Evolutionary conservation across 2,888 invertebrate genomes (phyloP).

Genomic region (Drosophila neonasuta): DNA sequence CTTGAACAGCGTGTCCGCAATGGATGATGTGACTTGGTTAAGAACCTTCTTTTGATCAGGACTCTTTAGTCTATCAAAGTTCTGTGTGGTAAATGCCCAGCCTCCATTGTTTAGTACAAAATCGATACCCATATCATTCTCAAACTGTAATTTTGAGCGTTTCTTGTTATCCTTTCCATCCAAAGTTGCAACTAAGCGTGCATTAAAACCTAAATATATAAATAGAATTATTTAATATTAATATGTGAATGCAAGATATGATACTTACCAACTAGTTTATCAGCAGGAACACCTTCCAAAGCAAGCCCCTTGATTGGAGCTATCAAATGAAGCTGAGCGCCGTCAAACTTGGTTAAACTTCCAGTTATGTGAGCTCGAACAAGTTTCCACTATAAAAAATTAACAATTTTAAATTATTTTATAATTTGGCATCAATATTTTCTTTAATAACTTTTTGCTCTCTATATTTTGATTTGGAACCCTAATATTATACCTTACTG

Average conservation of each 20-base stretch:
- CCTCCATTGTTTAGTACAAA: constrained; percentile 84
- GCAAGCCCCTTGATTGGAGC: constrained; percentile 84
- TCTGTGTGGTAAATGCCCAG: constrained; percentile 80
- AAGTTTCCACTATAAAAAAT: constrained; percentile 68
- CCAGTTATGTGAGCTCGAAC: constrained; percentile 70
- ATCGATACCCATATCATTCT: constrained; percentile 86
- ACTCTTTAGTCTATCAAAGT: constrained; percentile 72
- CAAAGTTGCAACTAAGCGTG: constrained; percentile 85
- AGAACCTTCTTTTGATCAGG: constrained; percentile 76
- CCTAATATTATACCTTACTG: too few relatives aligned
- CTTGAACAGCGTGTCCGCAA: constrained; percentile 81
- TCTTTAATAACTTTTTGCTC: too few relatives aligned
- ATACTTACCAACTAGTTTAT: constrained; percentile 80
- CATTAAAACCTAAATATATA: constrained; percentile 83
- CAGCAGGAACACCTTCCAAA: constrained; percentile 82
- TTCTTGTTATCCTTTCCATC: constrained; percentile 86
- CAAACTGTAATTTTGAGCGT: constrained; percentile 84
- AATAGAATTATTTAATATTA: background rate
- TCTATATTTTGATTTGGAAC: too few relatives aligned
- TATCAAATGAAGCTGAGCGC: constrained; percentile 85
- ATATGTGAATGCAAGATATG: background rate
- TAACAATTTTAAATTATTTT: background rate
- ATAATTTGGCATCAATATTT: too few relatives aligned
- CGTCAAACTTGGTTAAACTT: constrained; percentile 83
- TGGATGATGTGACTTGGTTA: constrained; percentile 73